Base-by-base conservation (phyloP, 2,797 vertebrate species). In the Acanthurus tractus region DNA sequence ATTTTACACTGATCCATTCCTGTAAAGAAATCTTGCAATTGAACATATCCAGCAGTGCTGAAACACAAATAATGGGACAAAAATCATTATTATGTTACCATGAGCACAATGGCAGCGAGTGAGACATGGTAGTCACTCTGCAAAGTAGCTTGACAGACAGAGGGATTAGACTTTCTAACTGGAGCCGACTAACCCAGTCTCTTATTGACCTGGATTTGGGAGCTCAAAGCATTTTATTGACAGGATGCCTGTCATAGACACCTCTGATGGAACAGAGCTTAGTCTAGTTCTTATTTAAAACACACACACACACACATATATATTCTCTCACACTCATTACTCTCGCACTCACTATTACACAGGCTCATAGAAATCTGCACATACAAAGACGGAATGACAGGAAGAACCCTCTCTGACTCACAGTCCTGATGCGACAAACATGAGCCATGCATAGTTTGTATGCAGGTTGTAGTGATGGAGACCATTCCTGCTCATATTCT, bases 171-270 rank as follows among this genome's bases (percentile, higher is more conserved):
- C 81, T 78, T 86, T 34, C 74, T 61, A 87, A 79, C 76, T 67
- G 82, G 48, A 76, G 70, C 66, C n/a, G 61, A 80, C 74, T 89
- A 82, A 83, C 84, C 66, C 81, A 83, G 78, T 87, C 74, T 89
- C 72, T 80, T 80, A 89, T 88, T 91, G 89, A 86, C 76, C 77
- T 79, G 79, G 67, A 88, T 88, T 84, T 82, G 58, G 29, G 53
- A 78, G 81, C 82, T 90, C 71, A 82, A 79, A 81, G 85, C 69
- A 63, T 81, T 89, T 82, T 85, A 86, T 85, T 84, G 84, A 89
- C 81, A 81, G 83, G 73, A 65, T 79, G 80, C 64, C 88, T 71
- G 66, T 86, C 86, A 84, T 44, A 66, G 52, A 86, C 63, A 84
- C 74, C 62, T 71, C 57, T 80, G 44, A 44, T 78, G 58, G 76